These are phyloP conservation scores for Lota lota DNA, from an alignment of 2,113 vertebrate genomes.

Conservation along the genomic window DNA sequence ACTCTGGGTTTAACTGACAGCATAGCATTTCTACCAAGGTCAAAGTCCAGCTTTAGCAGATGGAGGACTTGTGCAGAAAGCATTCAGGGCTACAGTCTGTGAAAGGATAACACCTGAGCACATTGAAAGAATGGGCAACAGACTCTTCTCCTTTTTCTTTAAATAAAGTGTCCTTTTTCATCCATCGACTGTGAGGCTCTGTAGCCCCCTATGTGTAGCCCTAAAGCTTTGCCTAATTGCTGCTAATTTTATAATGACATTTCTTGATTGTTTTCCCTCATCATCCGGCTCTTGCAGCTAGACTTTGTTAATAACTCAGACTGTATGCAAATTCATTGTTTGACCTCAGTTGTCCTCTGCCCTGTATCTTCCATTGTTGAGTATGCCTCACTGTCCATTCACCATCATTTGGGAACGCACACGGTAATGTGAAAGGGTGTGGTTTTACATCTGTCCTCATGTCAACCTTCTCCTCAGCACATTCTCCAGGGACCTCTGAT, in stretches of 20 bases:
- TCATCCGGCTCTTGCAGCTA: neutral
- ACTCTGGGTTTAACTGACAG: no score
- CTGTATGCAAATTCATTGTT: neutral
- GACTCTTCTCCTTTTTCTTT: no score
- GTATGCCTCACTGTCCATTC: neutral
- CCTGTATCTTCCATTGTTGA: neutral
- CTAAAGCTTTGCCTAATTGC: neutral
- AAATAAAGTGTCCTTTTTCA: neutral
- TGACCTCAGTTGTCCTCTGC: neutral
- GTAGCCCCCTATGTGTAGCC: neutral
- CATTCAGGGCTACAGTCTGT: no score
- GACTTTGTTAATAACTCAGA: neutral
- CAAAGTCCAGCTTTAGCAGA: no score
- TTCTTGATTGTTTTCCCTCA: neutral
- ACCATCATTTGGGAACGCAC: constrained; percentile 1
- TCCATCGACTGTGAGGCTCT: no score
- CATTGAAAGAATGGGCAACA: no score
- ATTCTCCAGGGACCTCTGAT: neutral
- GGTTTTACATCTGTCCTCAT: neutral
- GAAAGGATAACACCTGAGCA: no score
- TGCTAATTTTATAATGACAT: neutral
- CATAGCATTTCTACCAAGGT: no score
- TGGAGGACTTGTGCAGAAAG: no score
- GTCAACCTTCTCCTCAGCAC: neutral
- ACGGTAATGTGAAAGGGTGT: neutral